Conservation (phyloP, 2,113 vertebrate genomes). For the Tor tambroides region DNA sequence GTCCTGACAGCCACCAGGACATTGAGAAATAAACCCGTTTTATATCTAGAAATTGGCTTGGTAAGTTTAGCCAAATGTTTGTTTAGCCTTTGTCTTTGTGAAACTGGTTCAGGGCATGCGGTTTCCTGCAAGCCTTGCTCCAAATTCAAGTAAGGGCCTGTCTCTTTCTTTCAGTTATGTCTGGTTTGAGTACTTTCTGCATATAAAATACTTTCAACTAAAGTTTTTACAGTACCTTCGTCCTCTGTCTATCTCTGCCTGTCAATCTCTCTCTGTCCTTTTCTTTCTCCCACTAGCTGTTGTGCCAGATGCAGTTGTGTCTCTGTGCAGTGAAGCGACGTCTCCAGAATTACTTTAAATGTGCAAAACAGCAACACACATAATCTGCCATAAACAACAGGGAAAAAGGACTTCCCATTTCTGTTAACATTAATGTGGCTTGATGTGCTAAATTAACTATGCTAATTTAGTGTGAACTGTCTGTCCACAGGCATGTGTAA, state of each 20-base stretch:
- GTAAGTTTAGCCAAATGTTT: background rate
- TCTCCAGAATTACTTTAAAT: background rate
- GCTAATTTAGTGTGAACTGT: background rate
- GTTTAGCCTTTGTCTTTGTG: constrained; percentile 2
- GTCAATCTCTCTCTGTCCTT: background rate
- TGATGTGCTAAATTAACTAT: constrained; percentile 1
- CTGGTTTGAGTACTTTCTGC: background rate
- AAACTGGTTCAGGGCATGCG: background rate
- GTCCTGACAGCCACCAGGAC: constrained; percentile 1
- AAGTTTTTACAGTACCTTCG: constrained; percentile 1
- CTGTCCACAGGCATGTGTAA: background rate
- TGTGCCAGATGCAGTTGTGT: background rate
- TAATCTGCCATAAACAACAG: background rate
- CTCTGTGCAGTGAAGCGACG: background rate
- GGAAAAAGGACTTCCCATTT: background rate
- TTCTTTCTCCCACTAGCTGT: background rate
- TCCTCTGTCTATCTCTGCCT: background rate
- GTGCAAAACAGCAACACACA: background rate
- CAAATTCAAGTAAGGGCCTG: constrained; percentile 22
- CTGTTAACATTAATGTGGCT: background rate
- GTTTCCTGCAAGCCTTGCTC: background rate
- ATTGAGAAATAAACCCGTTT: background rate
- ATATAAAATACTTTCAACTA: background rate
- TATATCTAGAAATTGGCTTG: constrained; percentile 4
- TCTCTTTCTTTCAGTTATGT: background rate